Base-by-base conservation (phyloP, 2,888 invertebrate genomes). In the Thysanoteuthis rhombus region DNA sequence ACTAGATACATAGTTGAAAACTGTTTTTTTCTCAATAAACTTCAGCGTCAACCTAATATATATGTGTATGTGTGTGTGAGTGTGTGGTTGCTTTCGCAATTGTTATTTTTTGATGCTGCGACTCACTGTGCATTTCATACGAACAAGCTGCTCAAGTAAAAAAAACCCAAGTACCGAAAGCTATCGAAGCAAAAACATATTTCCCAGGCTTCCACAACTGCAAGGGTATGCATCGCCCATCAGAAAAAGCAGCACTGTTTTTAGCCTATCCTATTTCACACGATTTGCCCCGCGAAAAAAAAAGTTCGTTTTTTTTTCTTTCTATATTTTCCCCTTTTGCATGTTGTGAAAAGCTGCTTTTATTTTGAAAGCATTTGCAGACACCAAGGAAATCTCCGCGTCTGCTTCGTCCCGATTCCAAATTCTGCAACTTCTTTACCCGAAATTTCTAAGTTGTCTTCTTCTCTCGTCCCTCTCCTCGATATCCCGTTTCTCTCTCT, bases 201-300 rank as follows among this genome's bases (percentile, higher is more conserved):
- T 75, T 75, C 75, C 75, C 75, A 75, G 75, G n/a, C 75, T 75
- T n/a, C n/a, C 75, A 22, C 75, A 75, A 75, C 75, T 75, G n/a
- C 47, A 52, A 52, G 47, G 22, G 47, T 25, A 52, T 52, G 47
- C 75, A 75, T 75, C 75, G n/a, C 16, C 75, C 75, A 75, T 75
- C 75, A 75, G 75, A 75, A 75, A 58, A 75, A 75, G n/a, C 10
- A n/a, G 1, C 75, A 16, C 5, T 75, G 75, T 75, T 75, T n/a
- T n/a, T 75, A n/a, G n/a, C n/a, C 75, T 75, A 75, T 75, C n/a
- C n/a, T n/a, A 75, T 75, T 75, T 75, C 75, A 75, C 75, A 75
- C 75, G 75, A 75, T 75, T n/a, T n/a, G 19, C 75, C n/a, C 75
- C n/a, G 32, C n/a, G n/a, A n/a, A 75, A 75, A 75, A 58, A 58